phyloP scores from a whole-genome alignment of 2,888 invertebrate species.

The Seira sanloemensis region DNA sequence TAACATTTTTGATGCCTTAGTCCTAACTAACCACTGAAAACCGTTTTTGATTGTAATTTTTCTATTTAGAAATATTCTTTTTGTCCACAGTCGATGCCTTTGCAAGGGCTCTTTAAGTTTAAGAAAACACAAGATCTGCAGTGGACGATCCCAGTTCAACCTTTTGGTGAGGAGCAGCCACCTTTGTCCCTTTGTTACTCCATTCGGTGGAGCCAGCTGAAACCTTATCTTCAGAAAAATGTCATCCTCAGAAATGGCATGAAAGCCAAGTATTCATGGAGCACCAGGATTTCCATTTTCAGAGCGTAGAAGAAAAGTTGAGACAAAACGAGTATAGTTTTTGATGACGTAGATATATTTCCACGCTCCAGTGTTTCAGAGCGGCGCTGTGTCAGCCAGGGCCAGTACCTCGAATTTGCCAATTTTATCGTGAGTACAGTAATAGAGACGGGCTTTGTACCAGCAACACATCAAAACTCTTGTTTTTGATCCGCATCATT shows the following conservation, averaged over 20 bases:
- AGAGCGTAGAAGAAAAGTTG: slow-evolving; percentile 56
- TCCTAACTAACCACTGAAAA: no score
- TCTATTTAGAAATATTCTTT: background rate
- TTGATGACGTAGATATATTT: no score
- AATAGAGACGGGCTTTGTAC: no score
- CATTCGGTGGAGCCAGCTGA: slow-evolving; percentile 63
- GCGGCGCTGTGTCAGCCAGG: no score
- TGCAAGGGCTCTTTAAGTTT: slow-evolving; percentile 57
- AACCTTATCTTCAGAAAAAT: slow-evolving; percentile 65
- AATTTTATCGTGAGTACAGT: no score
- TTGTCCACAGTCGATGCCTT: slow-evolving; percentile 33
- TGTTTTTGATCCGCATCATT: no score
- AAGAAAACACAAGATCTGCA: slow-evolving; percentile 61
- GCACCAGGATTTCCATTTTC: slow-evolving; percentile 61
- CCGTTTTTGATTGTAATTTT: no score
- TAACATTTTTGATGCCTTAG: no score
- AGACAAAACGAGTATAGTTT: no score
- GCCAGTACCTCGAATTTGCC: no score
- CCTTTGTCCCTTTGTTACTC: slow-evolving; percentile 56
- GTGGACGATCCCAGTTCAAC: slow-evolving; percentile 66
- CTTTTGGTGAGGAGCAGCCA: slow-evolving; percentile 62
- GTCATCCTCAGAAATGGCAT: slow-evolving; percentile 50
- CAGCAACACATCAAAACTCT: no score
- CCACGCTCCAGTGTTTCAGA: no score
- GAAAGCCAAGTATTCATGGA: slow-evolving; percentile 66